Conservation (phyloP, 1,140 invertebrate species). For the Antheraea pernyi region DNA sequence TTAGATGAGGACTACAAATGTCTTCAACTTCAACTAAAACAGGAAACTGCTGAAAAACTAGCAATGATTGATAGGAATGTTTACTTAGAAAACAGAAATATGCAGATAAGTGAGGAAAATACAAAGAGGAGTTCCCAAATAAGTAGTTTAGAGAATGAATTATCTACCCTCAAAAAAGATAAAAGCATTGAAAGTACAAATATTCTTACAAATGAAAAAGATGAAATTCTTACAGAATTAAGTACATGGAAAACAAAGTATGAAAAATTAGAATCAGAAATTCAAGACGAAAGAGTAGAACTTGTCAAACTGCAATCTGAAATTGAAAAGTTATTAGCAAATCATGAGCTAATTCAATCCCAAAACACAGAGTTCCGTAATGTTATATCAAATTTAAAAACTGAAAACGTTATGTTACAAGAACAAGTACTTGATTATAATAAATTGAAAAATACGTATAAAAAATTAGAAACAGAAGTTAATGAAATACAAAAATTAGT, state of each 20-base stretch:
- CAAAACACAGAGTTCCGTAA: conserved; percentile 51
- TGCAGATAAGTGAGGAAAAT: conserved; percentile 68
- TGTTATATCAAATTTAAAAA: conserved; percentile 42
- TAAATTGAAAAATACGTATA: not conserved
- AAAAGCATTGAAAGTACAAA: conserved; percentile 32
- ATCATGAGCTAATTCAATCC: conserved; percentile 58
- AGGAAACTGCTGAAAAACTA: conserved; percentile 76
- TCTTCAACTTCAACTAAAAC: conserved; percentile 72
- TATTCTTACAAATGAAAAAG: conserved; percentile 39
- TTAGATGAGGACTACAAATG: conserved; percentile 72
- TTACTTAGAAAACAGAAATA: conserved; percentile 70
- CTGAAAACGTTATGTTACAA: conserved; percentile 7
- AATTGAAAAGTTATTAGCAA: conserved; percentile 69
- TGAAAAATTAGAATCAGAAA: conserved; percentile 57
- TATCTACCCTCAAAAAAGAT: conserved; percentile 40
- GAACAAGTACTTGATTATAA: conserved; percentile 6
- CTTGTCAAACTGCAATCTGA: conserved; percentile 67
- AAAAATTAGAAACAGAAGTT: not conserved
- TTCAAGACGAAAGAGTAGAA: conserved; percentile 74
- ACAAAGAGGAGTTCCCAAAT: conserved; percentile 67
- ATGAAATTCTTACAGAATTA: conserved; percentile 42
- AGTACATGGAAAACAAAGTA: conserved; percentile 62
- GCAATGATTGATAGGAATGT: conserved; percentile 75
- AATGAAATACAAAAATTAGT: conserved; percentile 8
- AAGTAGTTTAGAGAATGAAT: conserved; percentile 54